Conservation (phyloP, 2,888 invertebrate genomes). For the Spodoptera exigua region DNA sequence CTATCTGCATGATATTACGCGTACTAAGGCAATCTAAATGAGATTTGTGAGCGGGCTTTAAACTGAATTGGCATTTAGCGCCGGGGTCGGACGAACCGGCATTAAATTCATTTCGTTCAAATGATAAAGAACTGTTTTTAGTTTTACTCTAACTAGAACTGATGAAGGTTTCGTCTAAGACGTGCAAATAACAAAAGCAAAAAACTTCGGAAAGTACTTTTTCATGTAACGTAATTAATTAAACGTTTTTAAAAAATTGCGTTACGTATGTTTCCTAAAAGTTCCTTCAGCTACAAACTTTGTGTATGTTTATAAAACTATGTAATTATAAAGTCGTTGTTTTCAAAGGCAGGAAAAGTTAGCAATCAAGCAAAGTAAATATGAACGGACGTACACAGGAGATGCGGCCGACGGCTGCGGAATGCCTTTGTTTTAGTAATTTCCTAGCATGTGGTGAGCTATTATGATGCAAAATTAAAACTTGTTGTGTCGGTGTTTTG, state of each 20-base stretch:
- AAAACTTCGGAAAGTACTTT: no score
- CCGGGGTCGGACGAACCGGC: conserved; percentile 63
- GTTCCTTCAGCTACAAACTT: no score
- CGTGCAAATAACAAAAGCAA: no score
- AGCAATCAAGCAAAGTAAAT: conserved; percentile 29
- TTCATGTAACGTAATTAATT: no score
- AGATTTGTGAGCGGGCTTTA: conserved; percentile 67
- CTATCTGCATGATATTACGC: conserved; percentile 61
- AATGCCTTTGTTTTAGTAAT: conserved; percentile 61
- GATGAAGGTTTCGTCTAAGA: no score
- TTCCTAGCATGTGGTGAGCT: conserved; percentile 46
- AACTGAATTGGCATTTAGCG: conserved; percentile 73
- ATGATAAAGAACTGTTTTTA: conserved; percentile 33
- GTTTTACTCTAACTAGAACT: conserved; percentile 11
- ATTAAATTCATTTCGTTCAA: conserved; percentile 55
- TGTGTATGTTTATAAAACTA: no score
- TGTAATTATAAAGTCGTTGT: background rate
- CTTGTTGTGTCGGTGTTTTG: background rate
- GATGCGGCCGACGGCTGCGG: conserved; percentile 62
- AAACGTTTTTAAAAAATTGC: no score
- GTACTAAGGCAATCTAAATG: conserved; percentile 66
- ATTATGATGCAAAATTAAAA: conserved; percentile 22
- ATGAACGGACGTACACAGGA: conserved; percentile 23
- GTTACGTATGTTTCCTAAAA: no score
- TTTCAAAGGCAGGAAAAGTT: background rate